Base-by-base conservation (phyloP, 2,797 vertebrate species). In the Bovichtus diacanthus region DNA sequence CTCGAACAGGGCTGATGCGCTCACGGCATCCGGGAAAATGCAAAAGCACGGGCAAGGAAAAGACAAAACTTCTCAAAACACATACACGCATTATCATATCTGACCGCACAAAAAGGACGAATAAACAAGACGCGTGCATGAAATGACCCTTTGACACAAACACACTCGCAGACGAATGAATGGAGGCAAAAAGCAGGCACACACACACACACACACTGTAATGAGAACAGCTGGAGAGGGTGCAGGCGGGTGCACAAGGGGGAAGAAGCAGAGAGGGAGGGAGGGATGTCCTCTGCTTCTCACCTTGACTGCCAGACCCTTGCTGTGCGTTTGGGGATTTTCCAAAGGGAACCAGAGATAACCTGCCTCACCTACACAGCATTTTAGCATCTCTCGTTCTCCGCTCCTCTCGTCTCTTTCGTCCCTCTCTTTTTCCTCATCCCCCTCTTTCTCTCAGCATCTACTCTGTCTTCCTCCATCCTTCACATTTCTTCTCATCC, bases 291-390 rank as follows among this genome's bases (percentile, higher is more conserved):
- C 94, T 94, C 92, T 94, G 90, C 81, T 69, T 88, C 87, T 95
- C 92, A 94, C 94, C 94, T 95, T 95, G 90, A 90, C 91, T 90
- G 88, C 78, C 82, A 88, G 81, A 90, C 81, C 90, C 91, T 88
- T n/a, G 44, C 85, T 70, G 92, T 83, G 86, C 63, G 29, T 88
- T 90, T 92, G 92, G 93, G 94, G 93, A 93, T 93, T 94, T 94
- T 94, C 93, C 94, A 94, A 88, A 89, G 70, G 78, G 79, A 87
- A 77, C 68, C 73, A 83, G 63, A 80, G 63, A 75, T 76, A 80
- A 81, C 69, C 68, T 9, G 43, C 50, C 69, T 86, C 68, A 59
- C 64, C 46, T 27, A 60, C 59, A 34, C 39, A 55, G 43, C 64
- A 59, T 51, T 70, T 74, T 38, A 31, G 69, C 55, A 66, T 59